These are phyloP conservation scores for Tragulus kanchil DNA, from an alignment of 2,113 vertebrate genomes.

Conservation along the genomic window DNA sequence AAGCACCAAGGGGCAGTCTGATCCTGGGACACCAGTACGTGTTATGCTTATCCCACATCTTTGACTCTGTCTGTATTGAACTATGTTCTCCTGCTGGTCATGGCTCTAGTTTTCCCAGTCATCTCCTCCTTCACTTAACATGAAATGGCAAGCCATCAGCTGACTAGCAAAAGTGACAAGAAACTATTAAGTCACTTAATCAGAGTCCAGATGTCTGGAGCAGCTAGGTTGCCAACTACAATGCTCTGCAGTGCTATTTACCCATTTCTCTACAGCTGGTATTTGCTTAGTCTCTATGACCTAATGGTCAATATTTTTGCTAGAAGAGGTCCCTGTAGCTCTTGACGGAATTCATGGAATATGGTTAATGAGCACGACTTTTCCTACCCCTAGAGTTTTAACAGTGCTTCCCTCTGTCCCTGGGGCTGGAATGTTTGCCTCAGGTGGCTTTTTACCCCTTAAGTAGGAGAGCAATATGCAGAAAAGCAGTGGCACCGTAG, in stretches of 20 bases:
- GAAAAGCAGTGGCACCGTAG: background rate
- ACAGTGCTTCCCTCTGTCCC: background rate
- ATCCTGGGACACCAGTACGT: background rate
- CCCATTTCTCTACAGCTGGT: background rate
- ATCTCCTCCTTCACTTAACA: background rate
- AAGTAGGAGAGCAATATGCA: slow-evolving; percentile 6
- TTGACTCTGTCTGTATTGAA: background rate
- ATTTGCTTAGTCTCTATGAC: background rate
- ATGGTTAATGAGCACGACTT: background rate
- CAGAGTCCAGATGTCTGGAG: slow-evolving; percentile 26
- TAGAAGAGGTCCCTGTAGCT: background rate
- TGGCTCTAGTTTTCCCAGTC: background rate
- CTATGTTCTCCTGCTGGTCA: slow-evolving; percentile 8
- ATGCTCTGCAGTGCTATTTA: background rate
- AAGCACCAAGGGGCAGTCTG: background rate
- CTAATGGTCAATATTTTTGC: slow-evolving; percentile 38
- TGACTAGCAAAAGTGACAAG: background rate
- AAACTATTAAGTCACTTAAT: slow-evolving; percentile 36
- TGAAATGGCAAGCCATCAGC: background rate
- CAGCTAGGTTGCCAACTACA: background rate
- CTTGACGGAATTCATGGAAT: slow-evolving; percentile 31
- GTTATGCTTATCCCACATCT: background rate
- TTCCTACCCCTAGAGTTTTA: background rate
- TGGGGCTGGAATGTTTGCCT: background rate
- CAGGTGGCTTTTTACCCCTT: slow-evolving; percentile 14